Percentiles rank a stretch among this genome's conserved stretches.
phyloP scores from a whole-genome alignment of 2,113 vertebrate genomes.

The Takifugu flavidus region DNA sequence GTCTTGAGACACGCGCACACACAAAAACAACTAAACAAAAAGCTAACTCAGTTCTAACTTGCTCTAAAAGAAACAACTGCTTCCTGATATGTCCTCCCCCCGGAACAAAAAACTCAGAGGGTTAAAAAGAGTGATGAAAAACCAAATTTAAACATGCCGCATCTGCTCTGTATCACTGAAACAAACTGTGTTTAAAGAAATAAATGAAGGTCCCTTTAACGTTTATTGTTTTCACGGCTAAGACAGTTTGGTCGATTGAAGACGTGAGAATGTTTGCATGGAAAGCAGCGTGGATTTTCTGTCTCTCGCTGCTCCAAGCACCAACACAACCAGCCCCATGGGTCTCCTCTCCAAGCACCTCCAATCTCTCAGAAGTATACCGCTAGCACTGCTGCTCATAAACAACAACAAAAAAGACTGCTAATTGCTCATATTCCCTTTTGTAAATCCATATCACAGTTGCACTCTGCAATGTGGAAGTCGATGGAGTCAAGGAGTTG shows the following conservation, averaged over 20 bases:
- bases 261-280: background rate
- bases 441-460: conserved; percentile 30
- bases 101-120: conserved; percentile 78
- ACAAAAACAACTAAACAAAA: conserved; percentile 35
- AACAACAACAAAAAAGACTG: conserved; percentile 2
- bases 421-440: conserved; percentile 7
- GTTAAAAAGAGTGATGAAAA: conserved; percentile 74
- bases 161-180: conserved; percentile 27
- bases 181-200: conserved; percentile 17
- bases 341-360: conserved; percentile 30
- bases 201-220: conserved; percentile 77
- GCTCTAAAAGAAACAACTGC: conserved; percentile 37
- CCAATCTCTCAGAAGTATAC: background rate
- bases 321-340: conserved; percentile 40
- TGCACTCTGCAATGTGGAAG: conserved; percentile 18
- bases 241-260: conserved; percentile 11
- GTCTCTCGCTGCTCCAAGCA: conserved; percentile 28
- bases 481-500: conserved; percentile 20
- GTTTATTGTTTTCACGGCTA: conserved; percentile 68
- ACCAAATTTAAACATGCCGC: conserved; percentile 37
- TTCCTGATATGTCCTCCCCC: conserved; percentile 3
- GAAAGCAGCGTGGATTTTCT: conserved; percentile 30
- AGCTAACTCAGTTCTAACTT: conserved; percentile 62
- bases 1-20: conserved; percentile 9
- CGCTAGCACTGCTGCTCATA: background rate